Evolutionary conservation across 2,113 vertebrate species (phyloP), one percentile per base, ranked within the genome.

Genomic region (Phylloscopus trochiloides): DNA sequence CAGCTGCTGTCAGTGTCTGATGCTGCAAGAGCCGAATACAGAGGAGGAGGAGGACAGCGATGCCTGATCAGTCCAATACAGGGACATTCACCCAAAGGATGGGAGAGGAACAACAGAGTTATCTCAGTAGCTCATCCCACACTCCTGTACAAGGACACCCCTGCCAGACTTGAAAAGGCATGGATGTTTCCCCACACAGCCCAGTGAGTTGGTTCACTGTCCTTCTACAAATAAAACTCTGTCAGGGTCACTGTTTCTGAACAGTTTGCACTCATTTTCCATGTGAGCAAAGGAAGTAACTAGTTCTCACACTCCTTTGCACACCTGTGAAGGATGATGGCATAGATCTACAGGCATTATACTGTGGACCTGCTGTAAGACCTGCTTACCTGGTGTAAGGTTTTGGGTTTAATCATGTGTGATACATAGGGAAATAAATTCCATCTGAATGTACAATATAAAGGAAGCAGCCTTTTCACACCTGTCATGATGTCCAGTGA

Each of bases 11-110:
- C 63, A 57, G 31, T 8, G n/a, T 48, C 67, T 31, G n/a, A 24
- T 48, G 40, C 10, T 18, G 22, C 12, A 42, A 81, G 57, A 83
- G 22, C 57, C 0, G 0, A 31, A 16, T 10, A 11, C 6, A 4
- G 45, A 70, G 50, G 40, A 61, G 50, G 40, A 61, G 50, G 34
- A 74, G 52, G 48, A 47, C 3, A 1, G 47, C 13, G 57, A 25
- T 61, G 54, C 50, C 45, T 1, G 1, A 52, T 70, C 59, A 47
- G 0, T 12, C 4, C 47, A 38, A 28, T 50, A 6, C 14, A 57
- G 59, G 26, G 18, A 77, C 62, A 74, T 34, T 9, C 50, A 59
- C 18, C 31, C 50, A 14, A 77, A 31, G 45, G 47, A 31, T 45
- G 7, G 7, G 62, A 45, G 63, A 54, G 25, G 17, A 88, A 12